Base-by-base conservation (phyloP, 64 coral and sea anemone genomes). In the Dendronephthya gigantea region DNA sequence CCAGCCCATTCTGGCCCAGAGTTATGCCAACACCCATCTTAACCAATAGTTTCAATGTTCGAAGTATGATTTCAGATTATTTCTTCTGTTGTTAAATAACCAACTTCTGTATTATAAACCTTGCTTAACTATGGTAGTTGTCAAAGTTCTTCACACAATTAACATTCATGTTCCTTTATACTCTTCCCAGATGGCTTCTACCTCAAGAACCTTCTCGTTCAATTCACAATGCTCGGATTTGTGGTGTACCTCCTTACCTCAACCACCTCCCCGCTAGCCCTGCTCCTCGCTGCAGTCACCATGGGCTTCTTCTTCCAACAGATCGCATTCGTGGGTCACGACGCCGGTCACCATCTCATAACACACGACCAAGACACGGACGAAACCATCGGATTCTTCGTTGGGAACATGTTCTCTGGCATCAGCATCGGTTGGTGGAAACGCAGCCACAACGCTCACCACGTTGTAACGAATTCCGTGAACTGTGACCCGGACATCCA, bases 351-450 rank as follows among this genome's bases (percentile, higher is more conserved):
- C 70, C 92, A 91, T 45, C 88, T 90, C 0, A 82, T 98, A 32
- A 93, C 92, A 39, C 95, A 98, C 62, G 65, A 98, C 45, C 81
- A 72, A 5, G 69, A 91, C 15, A 83, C 48, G 65, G 95, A 98
- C 27, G 86, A 58, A 38, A 36, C 38, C 14, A 93, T 98, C 62
- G 95, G 95, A 14, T 38, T 98, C 50, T 40, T 93, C 55, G 95
- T 93, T 72, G 95, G 95, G 6, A 98, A 98, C 87, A 83, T 90
- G 17, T 74, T 93, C 4, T 91, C 95, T 56, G 95, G 95, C 8
- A 90, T 98, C 40, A 93, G 95, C 85, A 93, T 98, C 82, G 95
- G 92, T 16, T 98, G 95, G 95, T 98, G 95, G 95, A 91, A 93
- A 39, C 91, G 89, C 30, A 98, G 95, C 52, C 95, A 98, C 17